Evolutionary conservation across 2,797 vertebrate species (phyloP), one percentile per base, ranked within the genome.

Genomic region (Hypotaenidia philippensis): DNA sequence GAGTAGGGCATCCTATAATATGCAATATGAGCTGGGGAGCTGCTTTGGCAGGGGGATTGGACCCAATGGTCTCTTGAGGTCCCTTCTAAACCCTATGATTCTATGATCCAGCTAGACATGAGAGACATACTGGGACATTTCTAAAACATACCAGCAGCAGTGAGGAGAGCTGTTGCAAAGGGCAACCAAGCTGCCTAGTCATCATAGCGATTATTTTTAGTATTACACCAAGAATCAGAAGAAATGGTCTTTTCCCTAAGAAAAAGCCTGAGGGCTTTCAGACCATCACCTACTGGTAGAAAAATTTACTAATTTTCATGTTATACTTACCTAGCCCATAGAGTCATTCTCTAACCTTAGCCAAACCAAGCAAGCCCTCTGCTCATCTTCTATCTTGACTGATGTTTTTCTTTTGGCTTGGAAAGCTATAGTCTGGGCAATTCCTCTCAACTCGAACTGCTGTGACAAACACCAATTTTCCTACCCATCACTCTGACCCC

Each of bases 281-380:
- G 18, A 68, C 13, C 21, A 25, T 29, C 55, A 45, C 20, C 23
- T 74, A 40, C 3, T 25, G 34, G 29, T 64, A 79, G 29, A 69
- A 83, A 71, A 49, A 3, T 4, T 26, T 13, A 31, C 3, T 75
- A 25, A 63, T 65, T 50, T 82, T 69, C 32, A 6, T 83, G 65
- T 60, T 63, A 5, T 59, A 31, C 47, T 78, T 53, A 78, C 55
- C 32, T 16, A n/a, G 47, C 47, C 41, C 59, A 52, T 50, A 8
- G 44, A 65, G n/a, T 47, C 53, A 13, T 41, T 68, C 55, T n/a
- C 34, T 0, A 0, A n/a, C 9, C 11, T 64, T 19, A 52, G 19
- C 49, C 82, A 92, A 57, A 57, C 34, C 53, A 53, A 52, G 38
- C 44, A 78, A 86, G 20, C n/a, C 80, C 41, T 81, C 57, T 88